Base-by-base conservation (phyloP, 92 coral and sea anemone species). In the Isaurus tuberculatus region DNA sequence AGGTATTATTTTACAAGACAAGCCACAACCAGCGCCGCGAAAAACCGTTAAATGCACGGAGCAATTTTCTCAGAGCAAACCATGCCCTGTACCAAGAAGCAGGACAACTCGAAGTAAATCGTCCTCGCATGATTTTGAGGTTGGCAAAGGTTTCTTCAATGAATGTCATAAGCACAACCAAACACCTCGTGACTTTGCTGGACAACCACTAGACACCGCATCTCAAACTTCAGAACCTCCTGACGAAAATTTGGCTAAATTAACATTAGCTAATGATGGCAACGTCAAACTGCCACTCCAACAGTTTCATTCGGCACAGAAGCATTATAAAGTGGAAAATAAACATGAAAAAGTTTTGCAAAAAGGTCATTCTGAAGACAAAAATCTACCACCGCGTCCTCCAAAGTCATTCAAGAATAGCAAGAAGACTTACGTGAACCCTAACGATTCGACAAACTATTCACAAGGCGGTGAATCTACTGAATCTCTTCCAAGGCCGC, bases 11-110 rank as follows among this genome's bases (percentile, higher is more conserved):
- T 20, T 28, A 1, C 81, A 20, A 9, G 8, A 30, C 23, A 77
- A 22, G 42, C 82, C 70, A 9, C 48, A 37, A 25, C 70, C 82
- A 9, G 66, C 53, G 15, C 82, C 82, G 0, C 70, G 70, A 34
- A 19, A 17, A 31, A 69, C 13, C 19, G 36, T 7, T 3, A 11
- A 23, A 43, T 5, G 5, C 8, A n/a, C 9, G 4, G 25, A 55
- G 8, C 9, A 55, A 7, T 10, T 7, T 8, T 55, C n/a, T 10
- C 44, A 15, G 69, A 25, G 16, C 4, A 44, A 29, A 20, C 49
- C 55, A 27, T 30, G 20, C 0, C 82, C 82, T 5, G 42, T 27
- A 14, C 82, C 82, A 22, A 25, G 36, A 26, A 23, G 19, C 14
- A 77, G 70, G 43, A 36, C 49, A 15, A 2, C 1, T 15, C 22